Base-by-base conservation (phyloP, 2,888 invertebrate genomes). In the Caenorhabditis panamensis region DNA sequence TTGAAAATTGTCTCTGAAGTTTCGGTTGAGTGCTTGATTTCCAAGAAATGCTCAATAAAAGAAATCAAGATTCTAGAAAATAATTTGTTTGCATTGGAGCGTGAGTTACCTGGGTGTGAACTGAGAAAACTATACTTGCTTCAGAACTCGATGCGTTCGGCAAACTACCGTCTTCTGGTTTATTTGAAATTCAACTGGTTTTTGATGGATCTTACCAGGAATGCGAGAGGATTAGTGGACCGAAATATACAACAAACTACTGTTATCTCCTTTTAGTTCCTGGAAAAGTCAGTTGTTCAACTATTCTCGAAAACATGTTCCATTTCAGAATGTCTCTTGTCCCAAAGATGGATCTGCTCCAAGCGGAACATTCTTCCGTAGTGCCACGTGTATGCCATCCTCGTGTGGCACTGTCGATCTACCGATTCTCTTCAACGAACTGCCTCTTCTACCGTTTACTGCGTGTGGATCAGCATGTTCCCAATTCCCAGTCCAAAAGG, bases 181-280 rank as follows among this genome's bases (percentile, higher is more conserved):
- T 79, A 0, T 58, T 79, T 6, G 64, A 79, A 22, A 26, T 69
- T 11, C 58, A 56, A 0, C 9, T 68, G 4, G 26, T 75, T 13
- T 73, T 53, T 31, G 79, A 79, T 47, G 79, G 79, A 16, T 68
- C 68, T n/a, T 79, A 79, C 49, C 73, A 73, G 44, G 79, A 79
- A 59, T 79, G 79, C 18, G 41, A 69, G 20, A 13, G 69, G 9
- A 64, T 75, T n/a, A 69, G 59, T 58, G 73, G 68, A 1, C 24
- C 41, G 2, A 67, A 69, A 37, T 79, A 79, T 31, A 53, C 63
- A 9, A 79, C 79, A 26, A 79, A 79, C 47, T 75, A 79, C 36
- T 79, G 79, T 36, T 79, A 75, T 44, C 36, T 77, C 20, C 3
- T 62, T 3, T 26, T 77, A 49, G 26, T 51, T 11, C 69, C 68